phyloP scores from a whole-genome alignment of 2,888 invertebrate genomes.

The Nomada flava region DNA sequence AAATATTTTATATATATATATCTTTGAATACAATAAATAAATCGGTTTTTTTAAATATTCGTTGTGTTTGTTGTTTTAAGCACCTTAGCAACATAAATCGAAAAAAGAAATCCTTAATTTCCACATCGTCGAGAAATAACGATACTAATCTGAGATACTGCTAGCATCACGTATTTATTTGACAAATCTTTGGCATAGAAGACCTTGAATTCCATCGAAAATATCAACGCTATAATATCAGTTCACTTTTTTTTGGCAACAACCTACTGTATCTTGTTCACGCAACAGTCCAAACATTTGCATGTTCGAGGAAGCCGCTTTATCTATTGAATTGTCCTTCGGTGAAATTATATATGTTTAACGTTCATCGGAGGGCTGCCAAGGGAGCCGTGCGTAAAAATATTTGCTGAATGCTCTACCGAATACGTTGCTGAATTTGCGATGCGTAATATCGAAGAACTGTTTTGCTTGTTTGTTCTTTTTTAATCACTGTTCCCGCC shows the following conservation, averaged over 20 bases:
- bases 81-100: neutral
- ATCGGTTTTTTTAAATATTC: constrained; percentile 46
- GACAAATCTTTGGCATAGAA: constrained; percentile 65
- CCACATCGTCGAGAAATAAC: constrained; percentile 7
- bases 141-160: constrained; percentile 15
- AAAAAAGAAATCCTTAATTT: neutral
- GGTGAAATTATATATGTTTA: constrained; percentile 20
- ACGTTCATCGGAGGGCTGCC: constrained; percentile 51
- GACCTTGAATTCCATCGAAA: constrained; percentile 57
- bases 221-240: constrained; percentile 50
- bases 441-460: constrained; percentile 28
- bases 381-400: constrained; percentile 46
- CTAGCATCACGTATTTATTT: constrained; percentile 66
- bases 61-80: neutral
- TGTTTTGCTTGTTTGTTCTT: constrained; percentile 21
- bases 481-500: constrained; percentile 7
- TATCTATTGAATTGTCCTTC: constrained; percentile 36
- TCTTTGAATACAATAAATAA: constrained; percentile 49
- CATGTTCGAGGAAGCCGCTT: constrained; percentile 41
- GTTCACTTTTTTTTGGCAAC: constrained; percentile 35
- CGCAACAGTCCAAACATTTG: constrained; percentile 18
- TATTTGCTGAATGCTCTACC: constrained; percentile 8
- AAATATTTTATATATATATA: constrained; percentile 26
- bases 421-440: constrained; percentile 16
- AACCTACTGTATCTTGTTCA: constrained; percentile 32